Evolutionary conservation across 2,888 invertebrate species (phyloP), one percentile per base, ranked within the genome.

Genomic region (Busseola fusca): DNA sequence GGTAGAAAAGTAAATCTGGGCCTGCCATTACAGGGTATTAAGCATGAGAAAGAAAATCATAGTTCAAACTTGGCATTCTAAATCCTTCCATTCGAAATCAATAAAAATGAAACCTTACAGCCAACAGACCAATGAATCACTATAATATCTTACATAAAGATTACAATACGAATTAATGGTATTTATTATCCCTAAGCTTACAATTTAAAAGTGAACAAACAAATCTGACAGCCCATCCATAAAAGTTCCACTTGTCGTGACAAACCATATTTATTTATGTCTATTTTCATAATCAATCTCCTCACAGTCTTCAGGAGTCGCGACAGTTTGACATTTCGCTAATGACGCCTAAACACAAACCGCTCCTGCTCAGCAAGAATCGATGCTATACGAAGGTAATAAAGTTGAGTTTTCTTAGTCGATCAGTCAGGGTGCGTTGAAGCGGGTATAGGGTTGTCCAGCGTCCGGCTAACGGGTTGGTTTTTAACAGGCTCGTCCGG

Each of bases 291-390:
- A 87, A 89, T 88, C 86, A 88, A 87, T 89, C 88, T 84, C 82
- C 75, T 80, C 78, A 87, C 84, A 87, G 84, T 80, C 82, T 81
- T 78, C 80, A 80, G 80, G 72, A 87, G 83, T 82, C 84, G 79
- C 78, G 88, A 88, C 88, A 86, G 82, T 83, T 88, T 89, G 91
- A 88, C 91, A 88, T 90, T 89, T 88, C 78, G 83, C 88, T 86
- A 90, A 88, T 86, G 87, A 87, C 86, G 79, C 69, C 74, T 78
- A 78, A 83, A 81, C 74, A 78, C 79, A 70, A 60, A 69, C 48
- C 42, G 52, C 27, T 40, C 9, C 54, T 67, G 63, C 64, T 68
- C 57, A 34, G 12, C 62, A 27, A 78, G 45, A 77, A 72, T 65
- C 72, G 45, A 75, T 74, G 62, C 66, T 87, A 76, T 76, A 7